Base-by-base conservation (phyloP, 2,888 invertebrate species). In the Aphrophora alni region DNA sequence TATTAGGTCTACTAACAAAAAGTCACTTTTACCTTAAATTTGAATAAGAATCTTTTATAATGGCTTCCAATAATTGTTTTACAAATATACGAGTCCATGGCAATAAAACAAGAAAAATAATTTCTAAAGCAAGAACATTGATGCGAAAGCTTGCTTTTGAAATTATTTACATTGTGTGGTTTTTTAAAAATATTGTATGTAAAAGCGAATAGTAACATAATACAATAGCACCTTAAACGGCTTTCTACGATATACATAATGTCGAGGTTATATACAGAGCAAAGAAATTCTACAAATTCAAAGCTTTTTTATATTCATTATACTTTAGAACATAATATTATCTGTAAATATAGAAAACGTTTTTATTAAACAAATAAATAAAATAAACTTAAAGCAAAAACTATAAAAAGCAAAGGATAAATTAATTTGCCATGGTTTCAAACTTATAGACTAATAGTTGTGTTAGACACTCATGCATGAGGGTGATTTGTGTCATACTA, bases 191-290 rank as follows among this genome's bases (percentile, higher is more conserved):
- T 44, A 44, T 7, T 14, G 3, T 59, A 59, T 59, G 59, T 21
- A 59, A 59, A 59, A 59, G 59, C 59, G 59, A 51, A 51, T 72
- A 78, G 71, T 38, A 38, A 33, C 38, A 38, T 79, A 26, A 78
- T 73, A 78, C 73, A 74, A 74, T 79, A 79, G 78, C 78, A 79
- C 78, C 78, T 79, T 59, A 59, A 74, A 79, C 24, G 68, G 68
- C 59, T 33, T 74, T 28, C 17, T 33, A 79, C 59, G 74, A 79
- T 79, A 79, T 79, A 79, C 78, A 74, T 79, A 74, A 33, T 25
- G 68, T 21, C 21, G 5, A 59, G n/a, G 21, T 74, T 79, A 79
- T 79, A 72, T 79, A 79, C 78, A 79, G 59, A 21, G 59, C 59
- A 59, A 59, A 44, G 38, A 33, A 68, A 59, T 73, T 79, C 78